A percentile compares a stretch with the other conserved stretches of the same genome.
Conservation (phyloP, 2,888 invertebrate genomes). For the Brachypalpus laphriformis region DNA sequence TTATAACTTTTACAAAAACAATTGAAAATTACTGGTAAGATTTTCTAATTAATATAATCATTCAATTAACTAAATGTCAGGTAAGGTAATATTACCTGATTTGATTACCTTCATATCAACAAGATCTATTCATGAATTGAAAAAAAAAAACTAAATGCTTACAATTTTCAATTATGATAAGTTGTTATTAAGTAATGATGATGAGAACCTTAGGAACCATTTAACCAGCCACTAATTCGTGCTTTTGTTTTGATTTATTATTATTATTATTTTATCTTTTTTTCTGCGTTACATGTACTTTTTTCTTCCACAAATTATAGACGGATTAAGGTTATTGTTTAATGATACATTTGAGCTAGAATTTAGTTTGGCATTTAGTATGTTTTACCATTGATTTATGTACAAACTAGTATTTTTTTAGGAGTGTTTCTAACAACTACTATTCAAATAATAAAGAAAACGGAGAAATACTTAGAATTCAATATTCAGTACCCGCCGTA, state of each 20-base stretch:
- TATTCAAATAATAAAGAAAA: conserved; percentile 1
- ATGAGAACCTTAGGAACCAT: conserved; percentile 68
- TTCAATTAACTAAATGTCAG: conserved; percentile 32
- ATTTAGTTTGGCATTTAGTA: conserved; percentile 63
- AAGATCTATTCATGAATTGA: conserved; percentile 4
- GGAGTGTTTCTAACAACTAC: background rate
- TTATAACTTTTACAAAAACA: background rate
- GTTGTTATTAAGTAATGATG: conserved; percentile 9
- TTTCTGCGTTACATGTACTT: background rate
- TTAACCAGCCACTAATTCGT: conserved; percentile 49
- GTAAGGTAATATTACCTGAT: conserved; percentile 11
- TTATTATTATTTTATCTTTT: background rate
- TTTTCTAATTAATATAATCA: background rate
- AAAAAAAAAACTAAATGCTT: conserved; percentile 34
- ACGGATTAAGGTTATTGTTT: conserved; percentile 63
- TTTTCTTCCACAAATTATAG: conserved; percentile 33
- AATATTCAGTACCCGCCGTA: conserved; percentile 83
- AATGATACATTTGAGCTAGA: conserved; percentile 60
- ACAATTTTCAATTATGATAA: conserved; percentile 1
- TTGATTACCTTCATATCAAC: conserved; percentile 2
- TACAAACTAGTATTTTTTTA: conserved; percentile 26
- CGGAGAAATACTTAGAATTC: background rate
- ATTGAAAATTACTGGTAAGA: background rate
- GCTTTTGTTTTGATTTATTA: background rate
- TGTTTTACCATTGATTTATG: conserved; percentile 35